Evolutionary conservation across 2,113 vertebrate species (phyloP).

Genomic region (Hiodon alosoides): DNA sequence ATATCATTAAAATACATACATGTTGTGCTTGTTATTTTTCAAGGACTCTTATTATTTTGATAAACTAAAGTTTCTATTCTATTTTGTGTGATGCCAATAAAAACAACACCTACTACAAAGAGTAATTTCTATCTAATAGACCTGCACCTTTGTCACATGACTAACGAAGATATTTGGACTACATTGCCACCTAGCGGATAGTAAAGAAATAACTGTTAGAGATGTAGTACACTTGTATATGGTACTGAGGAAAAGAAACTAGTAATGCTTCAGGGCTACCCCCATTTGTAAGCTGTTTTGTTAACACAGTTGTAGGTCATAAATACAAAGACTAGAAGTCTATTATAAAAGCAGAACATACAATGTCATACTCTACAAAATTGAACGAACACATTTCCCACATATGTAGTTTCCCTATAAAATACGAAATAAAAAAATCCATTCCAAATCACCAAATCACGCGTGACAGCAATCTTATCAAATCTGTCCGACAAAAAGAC

Average conservation of each 20-base stretch:
- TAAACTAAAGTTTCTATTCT: not conserved
- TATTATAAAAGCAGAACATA: too few relatives aligned
- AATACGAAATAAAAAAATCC: not conserved
- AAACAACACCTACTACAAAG: not conserved
- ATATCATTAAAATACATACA: too few relatives aligned
- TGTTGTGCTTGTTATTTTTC: too few relatives aligned
- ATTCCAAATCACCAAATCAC: not conserved
- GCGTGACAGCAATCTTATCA: not conserved
- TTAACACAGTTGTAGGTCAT: too few relatives aligned
- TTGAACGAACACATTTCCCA: not conserved
- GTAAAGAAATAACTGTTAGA: not conserved
- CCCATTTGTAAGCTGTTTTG: too few relatives aligned
- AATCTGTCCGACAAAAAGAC: too few relatives aligned
- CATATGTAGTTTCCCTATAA: not conserved
- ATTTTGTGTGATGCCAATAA: not conserved
- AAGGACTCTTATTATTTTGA: too few relatives aligned
- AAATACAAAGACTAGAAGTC: too few relatives aligned
- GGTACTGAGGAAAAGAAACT: too few relatives aligned
- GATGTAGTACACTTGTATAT: too few relatives aligned
- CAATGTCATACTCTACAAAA: too few relatives aligned
- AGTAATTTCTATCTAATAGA: not conserved
- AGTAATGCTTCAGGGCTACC: too few relatives aligned
- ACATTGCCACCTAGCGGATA: slow-evolving; percentile 1
- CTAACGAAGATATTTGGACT: not conserved
- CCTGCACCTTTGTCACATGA: not conserved